Evolutionary conservation across 2,113 vertebrate species (phyloP).

Genomic region (Variabilichromis moorii): DNA sequence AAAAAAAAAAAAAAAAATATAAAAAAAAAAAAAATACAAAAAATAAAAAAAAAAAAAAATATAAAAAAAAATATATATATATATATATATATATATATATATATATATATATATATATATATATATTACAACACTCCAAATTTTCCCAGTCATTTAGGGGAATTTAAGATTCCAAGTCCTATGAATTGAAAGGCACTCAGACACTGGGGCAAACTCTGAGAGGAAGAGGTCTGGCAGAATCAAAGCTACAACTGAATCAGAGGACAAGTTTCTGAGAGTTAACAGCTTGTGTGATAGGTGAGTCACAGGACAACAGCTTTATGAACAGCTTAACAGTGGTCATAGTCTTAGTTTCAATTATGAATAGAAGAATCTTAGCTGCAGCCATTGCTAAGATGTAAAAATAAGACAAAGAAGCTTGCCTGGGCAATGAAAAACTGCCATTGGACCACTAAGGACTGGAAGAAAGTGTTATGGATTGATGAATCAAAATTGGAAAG

Average conservation of each 20-base stretch:
- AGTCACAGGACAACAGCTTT: background rate
- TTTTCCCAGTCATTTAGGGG: background rate
- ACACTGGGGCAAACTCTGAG: background rate
- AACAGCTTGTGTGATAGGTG: background rate
- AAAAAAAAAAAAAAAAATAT: background rate
- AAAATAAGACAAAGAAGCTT: background rate
- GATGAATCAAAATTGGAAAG: background rate
- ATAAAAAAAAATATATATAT: too few relatives aligned
- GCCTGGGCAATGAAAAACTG: background rate
- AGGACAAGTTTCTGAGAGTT: background rate
- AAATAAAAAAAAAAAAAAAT: too few relatives aligned
- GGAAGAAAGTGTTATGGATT: background rate
- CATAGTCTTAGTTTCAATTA: background rate
- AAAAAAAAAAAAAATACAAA: rapidly evolving
- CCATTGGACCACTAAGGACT: background rate
- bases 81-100: too few relatives aligned
- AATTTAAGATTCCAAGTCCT: background rate
- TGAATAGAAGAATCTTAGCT: background rate
- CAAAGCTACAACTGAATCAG: background rate
- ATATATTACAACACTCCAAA: background rate
- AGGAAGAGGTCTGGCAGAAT: background rate
- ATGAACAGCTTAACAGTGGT: background rate
- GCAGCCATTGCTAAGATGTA: background rate
- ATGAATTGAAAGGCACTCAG: background rate
- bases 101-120: too few relatives aligned